These are phyloP conservation scores for Clostera curtula DNA, from an alignment of 2,888 invertebrate genomes.

Conservation along the genomic window DNA sequence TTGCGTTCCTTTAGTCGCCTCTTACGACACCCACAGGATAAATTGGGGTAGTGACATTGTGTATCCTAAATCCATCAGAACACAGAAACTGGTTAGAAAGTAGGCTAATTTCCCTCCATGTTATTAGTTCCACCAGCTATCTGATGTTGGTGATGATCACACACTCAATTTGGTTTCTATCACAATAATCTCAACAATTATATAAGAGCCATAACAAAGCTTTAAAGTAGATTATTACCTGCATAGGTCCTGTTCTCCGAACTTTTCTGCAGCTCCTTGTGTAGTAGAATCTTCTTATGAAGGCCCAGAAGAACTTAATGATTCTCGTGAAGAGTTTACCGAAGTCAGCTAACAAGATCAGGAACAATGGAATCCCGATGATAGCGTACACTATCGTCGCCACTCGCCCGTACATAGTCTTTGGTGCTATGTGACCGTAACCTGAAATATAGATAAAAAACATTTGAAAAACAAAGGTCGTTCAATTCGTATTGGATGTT, in stretches of 20 bases:
- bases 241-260: conserved; percentile 82
- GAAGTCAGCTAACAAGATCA: conserved; percentile 95
- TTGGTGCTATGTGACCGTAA: conserved; percentile 96
- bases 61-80: too few relatives aligned
- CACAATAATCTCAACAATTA: too few relatives aligned
- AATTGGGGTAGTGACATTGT: too few relatives aligned
- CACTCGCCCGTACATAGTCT: conserved; percentile 88
- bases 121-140: too few relatives aligned
- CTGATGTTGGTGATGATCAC: too few relatives aligned
- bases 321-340: conserved; percentile 94
- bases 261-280: conserved; percentile 89
- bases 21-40: too few relatives aligned
- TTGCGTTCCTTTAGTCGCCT: too few relatives aligned
- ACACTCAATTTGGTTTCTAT: too few relatives aligned
- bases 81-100: too few relatives aligned
- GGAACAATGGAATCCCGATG: conserved; percentile 95
- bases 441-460: conserved; percentile 74
- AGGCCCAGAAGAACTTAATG: conserved; percentile 93
- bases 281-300: conserved; percentile 87
- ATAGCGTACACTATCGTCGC: conserved; percentile 95
- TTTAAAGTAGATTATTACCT: conserved; percentile 61
- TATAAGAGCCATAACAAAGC: neutral
- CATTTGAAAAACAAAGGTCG: conserved; percentile 1
- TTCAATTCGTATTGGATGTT: neutral
- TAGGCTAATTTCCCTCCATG: too few relatives aligned